These are phyloP conservation scores for Eurosta solidaginis DNA, from an alignment of 1,140 invertebrate genomes.

Conservation along the genomic window DNA sequence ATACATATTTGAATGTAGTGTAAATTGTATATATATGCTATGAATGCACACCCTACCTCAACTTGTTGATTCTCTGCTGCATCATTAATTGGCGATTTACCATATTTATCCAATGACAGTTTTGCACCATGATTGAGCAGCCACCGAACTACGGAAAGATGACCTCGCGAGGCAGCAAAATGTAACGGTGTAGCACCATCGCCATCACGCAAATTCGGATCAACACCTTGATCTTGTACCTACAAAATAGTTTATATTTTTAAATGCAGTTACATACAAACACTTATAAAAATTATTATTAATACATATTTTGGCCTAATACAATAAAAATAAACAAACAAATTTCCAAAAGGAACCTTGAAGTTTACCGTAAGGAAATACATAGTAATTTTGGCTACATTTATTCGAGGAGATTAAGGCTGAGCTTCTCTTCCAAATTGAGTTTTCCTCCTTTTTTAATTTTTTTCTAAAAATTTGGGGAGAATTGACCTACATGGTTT, in stretches of 20 bases:
- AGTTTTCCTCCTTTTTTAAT: no score
- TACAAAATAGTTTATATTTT: slow-evolving; percentile 47
- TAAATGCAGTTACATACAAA: neutral
- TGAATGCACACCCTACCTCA: slow-evolving; percentile 67
- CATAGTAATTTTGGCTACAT: no score
- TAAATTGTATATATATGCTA: neutral
- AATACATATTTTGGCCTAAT: neutral
- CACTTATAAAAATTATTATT: neutral
- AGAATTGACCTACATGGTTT: no score
- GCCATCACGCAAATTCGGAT: slow-evolving; percentile 80
- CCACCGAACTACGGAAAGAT: slow-evolving; percentile 81
- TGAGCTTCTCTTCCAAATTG: no score
- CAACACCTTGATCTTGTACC: slow-evolving; percentile 81
- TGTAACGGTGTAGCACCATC: slow-evolving; percentile 81
- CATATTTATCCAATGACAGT: slow-evolving; percentile 79
- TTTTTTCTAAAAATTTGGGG: no score
- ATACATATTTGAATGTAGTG: no score
- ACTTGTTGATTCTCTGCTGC: slow-evolving; percentile 87
- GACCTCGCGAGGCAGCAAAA: slow-evolving; percentile 80
- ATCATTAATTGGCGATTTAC: slow-evolving; percentile 86
- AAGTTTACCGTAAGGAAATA: no score
- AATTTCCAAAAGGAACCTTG: no score
- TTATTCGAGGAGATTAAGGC: no score
- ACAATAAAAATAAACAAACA: no score
- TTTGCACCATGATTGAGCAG: slow-evolving; percentile 78